These are phyloP conservation scores for Naja naja DNA, from an alignment of 2,113 vertebrate species.

Conservation along the genomic window DNA sequence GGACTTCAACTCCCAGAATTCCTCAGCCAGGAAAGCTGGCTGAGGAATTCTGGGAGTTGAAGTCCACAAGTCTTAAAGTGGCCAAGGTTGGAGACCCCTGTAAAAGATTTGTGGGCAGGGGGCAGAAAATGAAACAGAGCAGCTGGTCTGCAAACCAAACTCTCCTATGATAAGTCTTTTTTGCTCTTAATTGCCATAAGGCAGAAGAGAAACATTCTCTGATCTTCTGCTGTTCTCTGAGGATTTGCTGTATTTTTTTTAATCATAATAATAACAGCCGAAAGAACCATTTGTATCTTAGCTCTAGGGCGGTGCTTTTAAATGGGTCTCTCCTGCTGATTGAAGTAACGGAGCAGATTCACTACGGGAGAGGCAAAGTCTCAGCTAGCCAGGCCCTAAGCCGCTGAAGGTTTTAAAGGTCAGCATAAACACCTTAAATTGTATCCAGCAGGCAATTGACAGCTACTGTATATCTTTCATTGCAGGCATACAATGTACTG, in stretches of 20 bases:
- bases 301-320: neutral
- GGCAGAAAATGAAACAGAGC: neutral
- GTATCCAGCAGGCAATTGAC: neutral
- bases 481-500: neutral
- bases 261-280: neutral
- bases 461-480: neutral
- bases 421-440: neutral
- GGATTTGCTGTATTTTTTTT: neutral
- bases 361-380: neutral
- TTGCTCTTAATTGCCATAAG: neutral
- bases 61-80: too few relatives aligned
- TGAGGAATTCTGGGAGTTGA: too few relatives aligned
- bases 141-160: neutral
- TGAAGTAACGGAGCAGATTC: neutral
- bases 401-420: neutral
- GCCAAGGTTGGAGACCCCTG: too few relatives aligned
- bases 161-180: neutral
- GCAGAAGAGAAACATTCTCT: neutral
- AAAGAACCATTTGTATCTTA: neutral
- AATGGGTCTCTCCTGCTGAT: neutral
- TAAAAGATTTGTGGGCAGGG: neutral
- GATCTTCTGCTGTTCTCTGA: neutral
- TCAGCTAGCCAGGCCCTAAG: neutral
- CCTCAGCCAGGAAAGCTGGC: too few relatives aligned
- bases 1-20: too few relatives aligned